Base-by-base conservation (phyloP, 2,113 vertebrate genomes). In the Bubo blakistoni region DNA sequence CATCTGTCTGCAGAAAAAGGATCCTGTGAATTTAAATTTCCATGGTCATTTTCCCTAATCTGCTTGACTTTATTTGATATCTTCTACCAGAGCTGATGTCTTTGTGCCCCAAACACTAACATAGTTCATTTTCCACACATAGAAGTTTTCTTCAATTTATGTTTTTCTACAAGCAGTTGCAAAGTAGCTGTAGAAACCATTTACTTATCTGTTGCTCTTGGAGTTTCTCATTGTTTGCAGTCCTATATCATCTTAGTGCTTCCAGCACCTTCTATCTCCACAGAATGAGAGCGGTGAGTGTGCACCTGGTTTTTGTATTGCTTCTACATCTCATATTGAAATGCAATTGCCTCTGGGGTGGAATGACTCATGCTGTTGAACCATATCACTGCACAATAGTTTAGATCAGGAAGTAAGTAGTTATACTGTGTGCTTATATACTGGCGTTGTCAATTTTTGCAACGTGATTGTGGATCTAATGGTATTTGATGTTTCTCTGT, bases 1-100 rank as follows among this genome's bases (percentile, higher is more conserved):
- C 98, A 99, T 99, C 98, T 98, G 98, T 98, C 97, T 98, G 93
- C 93, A 90, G 94, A 59, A 96, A 94, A 96, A 25, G 36, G 87
- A 97, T 90, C 92, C 96, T 4, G 58, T 96, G 96, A 98, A 95
- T 96, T 93, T 91, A 79, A 94, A 93, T 81, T 82, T 57, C 91
- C 85, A 47, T 26, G 79, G 49, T 86, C 20, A 11, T 91, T 78
- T 92, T 90, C 73, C 91, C 54, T 96, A 80, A 96, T 94, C 88
- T 89, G 79, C 72, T 72, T 42, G 91, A 9, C 72, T 94, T 69
- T n/a, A 17, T 65, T 58, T 78, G 71, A 30, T 91, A 95, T 65
- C 76, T 91, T 58, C 71, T 40, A 13, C 49, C 61, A 86, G 34
- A 72, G 72, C 44, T 44, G 51, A 24, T n/a, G 36, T 34, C 74